Conservation (phyloP, 2,888 invertebrate species). For the Ypsolopha sequella region DNA sequence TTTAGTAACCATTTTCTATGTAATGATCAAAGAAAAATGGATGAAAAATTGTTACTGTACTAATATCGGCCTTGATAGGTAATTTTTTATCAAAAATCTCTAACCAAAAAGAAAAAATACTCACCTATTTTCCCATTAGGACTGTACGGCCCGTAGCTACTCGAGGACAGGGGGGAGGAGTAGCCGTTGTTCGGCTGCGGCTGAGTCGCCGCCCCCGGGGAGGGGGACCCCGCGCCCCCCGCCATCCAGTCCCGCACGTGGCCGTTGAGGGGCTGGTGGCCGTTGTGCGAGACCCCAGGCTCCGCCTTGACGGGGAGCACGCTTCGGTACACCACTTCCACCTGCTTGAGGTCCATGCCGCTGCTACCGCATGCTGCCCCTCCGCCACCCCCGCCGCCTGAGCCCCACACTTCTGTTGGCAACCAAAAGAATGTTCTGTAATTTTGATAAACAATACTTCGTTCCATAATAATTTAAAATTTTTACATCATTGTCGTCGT, state of each 20-base stretch:
- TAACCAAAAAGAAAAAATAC: slow-evolving; percentile 27
- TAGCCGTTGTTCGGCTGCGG: slow-evolving; percentile 81
- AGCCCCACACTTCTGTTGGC: slow-evolving; percentile 63
- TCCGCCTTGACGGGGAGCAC: slow-evolving; percentile 63
- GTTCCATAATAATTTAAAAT: no score
- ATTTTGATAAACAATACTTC: no score
- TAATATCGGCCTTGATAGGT: no score
- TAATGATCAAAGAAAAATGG: no score
- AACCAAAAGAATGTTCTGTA: not conserved
- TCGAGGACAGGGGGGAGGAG: slow-evolving; percentile 87
- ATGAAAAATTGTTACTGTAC: no score
- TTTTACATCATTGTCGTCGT: no score
- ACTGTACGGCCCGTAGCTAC: slow-evolving; percentile 92
- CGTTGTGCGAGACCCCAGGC: slow-evolving; percentile 64
- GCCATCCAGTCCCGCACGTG: slow-evolving; percentile 64
- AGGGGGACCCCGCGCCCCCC: slow-evolving; percentile 67
- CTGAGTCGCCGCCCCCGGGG: slow-evolving; percentile 75
- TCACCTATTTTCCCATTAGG: slow-evolving; percentile 91
- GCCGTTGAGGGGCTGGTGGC: slow-evolving; percentile 53
- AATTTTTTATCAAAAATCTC: no score
- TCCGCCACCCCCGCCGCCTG: slow-evolving; percentile 61
- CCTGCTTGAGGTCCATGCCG: slow-evolving; percentile 74
- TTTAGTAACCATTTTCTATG: no score
- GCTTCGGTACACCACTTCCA: slow-evolving; percentile 71
- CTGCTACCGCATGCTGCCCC: slow-evolving; percentile 69